phyloP scores from a whole-genome alignment of 2,113 vertebrate species.

The Anseranas semipalmata region DNA sequence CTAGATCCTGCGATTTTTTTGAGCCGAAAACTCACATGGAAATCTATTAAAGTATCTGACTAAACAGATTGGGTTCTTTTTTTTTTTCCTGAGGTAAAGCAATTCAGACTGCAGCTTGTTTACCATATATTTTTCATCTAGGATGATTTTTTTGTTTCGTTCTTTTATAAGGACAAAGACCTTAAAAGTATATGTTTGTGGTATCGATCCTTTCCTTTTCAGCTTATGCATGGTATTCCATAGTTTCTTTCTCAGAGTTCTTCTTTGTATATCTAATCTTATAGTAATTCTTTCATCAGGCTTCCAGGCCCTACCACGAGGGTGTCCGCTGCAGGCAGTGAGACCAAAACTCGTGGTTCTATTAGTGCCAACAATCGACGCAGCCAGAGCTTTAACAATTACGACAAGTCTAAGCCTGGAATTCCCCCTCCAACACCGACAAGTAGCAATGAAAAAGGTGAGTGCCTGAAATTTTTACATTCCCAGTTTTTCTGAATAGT shows the following conservation, averaged over 20 bases:
- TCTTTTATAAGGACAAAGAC: neutral
- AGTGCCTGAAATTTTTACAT: neutral
- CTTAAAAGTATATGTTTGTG: neutral
- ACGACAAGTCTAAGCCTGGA: conserved; percentile 90
- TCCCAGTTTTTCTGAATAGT: neutral
- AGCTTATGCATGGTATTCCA: conserved; percentile 1
- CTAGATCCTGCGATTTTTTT: neutral
- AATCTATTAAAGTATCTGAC: neutral
- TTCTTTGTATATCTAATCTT: neutral
- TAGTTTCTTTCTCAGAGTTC: neutral
- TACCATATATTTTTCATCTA: neutral
- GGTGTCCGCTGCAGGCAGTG: conserved; percentile 88
- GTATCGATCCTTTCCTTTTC: neutral
- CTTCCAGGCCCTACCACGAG: conserved; percentile 92
- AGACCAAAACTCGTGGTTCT: conserved; percentile 85
- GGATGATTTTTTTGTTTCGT: neutral
- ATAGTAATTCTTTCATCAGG: conserved; percentile 73
- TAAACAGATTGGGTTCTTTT: neutral
- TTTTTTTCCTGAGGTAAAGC: neutral
- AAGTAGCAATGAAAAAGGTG: conserved; percentile 85
- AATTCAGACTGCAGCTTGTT: neutral
- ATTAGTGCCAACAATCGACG: conserved; percentile 87
- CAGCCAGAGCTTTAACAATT: conserved; percentile 93
- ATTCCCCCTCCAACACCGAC: conserved; percentile 71
- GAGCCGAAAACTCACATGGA: neutral